Conservation (phyloP, 2,113 vertebrate species). For the Pogonocichla stellata region DNA sequence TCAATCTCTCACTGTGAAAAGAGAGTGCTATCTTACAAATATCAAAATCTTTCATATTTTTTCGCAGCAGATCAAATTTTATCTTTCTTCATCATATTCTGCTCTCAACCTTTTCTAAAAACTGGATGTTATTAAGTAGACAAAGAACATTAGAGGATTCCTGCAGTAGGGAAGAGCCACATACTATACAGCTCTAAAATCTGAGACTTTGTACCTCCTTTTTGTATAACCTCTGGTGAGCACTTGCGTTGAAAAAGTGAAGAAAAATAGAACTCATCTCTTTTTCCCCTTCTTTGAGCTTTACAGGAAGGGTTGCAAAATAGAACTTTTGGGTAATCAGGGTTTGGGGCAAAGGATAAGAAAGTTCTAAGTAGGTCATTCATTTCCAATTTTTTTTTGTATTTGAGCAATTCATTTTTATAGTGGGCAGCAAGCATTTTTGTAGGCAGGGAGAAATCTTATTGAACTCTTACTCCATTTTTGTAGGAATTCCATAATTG, state of each 20-base stretch:
- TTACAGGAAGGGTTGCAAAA: not conserved
- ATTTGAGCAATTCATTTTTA: not conserved
- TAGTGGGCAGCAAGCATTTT: not conserved
- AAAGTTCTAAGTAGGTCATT: fast-evolving
- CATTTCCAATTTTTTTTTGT: fast-evolving
- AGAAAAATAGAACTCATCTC: not conserved
- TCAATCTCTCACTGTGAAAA: not conserved
- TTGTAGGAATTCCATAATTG: not conserved
- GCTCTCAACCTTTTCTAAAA: not conserved
- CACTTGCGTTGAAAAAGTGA: not conserved
- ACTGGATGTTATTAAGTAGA: not conserved
- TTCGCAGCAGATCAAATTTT: not conserved
- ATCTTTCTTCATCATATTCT: not conserved
- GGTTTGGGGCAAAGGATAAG: not conserved
- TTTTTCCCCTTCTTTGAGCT: not conserved
- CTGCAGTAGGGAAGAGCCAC: not conserved
- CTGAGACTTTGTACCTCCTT: not conserved
- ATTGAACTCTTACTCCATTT: not conserved
- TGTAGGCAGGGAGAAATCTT: not conserved
- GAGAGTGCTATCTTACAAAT: not conserved
- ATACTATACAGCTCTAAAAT: not conserved
- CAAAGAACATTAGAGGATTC: not conserved
- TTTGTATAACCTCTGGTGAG: not conserved
- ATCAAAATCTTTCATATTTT: not conserved
- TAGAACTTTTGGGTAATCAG: not conserved